Evolutionary conservation across 2,113 vertebrate genomes (phyloP).

Genomic region (Paracanthobrama guichenoti): DNA sequence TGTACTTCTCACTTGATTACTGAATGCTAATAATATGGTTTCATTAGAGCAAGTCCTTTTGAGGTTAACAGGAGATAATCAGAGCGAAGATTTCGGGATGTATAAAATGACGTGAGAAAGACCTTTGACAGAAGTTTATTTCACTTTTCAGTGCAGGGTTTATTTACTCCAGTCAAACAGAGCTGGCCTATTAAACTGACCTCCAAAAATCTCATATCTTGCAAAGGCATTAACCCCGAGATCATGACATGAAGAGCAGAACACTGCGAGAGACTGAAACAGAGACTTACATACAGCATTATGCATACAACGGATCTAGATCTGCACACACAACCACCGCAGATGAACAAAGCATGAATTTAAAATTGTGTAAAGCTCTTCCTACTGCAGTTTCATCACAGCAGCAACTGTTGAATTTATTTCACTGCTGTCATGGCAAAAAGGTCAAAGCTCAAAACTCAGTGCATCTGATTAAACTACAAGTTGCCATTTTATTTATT

Average conservation of each 20-base stretch:
- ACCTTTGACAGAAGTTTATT: neutral
- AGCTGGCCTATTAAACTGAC: neutral
- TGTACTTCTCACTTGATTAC: neutral
- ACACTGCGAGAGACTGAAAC: neutral
- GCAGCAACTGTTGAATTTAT: neutral
- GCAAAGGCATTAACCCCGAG: neutral
- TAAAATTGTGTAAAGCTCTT: neutral
- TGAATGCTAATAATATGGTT: neutral
- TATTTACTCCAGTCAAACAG: conserved; percentile 25
- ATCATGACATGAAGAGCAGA: conserved; percentile 1
- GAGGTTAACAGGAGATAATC: neutral
- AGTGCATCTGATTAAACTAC: neutral
- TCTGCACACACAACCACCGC: too few species aligned
- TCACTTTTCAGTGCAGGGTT: neutral
- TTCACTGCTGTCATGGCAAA: neutral
- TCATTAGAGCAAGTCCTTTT: neutral
- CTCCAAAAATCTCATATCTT: neutral
- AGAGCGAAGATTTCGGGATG: neutral
- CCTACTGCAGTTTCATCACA: neutral
- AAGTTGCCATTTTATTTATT: neutral
- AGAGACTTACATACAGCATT: neutral
- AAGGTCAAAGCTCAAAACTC: neutral
- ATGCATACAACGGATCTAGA: too few species aligned
- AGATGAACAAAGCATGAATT: too few species aligned
- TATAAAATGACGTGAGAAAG: neutral